Conservation (phyloP, 2,797 vertebrate genomes). For the Lutjanus campechanus region DNA sequence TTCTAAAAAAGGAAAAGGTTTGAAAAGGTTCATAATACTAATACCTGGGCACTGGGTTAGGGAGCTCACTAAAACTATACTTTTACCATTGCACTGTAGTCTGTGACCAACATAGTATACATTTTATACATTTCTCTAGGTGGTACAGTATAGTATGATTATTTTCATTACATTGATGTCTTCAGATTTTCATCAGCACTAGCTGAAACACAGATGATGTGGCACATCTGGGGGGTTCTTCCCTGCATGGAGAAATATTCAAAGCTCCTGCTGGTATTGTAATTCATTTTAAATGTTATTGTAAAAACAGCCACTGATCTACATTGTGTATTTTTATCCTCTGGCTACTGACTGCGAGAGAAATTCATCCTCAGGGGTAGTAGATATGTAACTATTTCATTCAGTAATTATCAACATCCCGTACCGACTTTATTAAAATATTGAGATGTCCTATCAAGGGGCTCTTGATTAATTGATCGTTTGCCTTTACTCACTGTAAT, state of each 20-base stretch:
- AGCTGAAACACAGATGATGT: background rate
- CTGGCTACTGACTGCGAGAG: slow-evolving; percentile 6
- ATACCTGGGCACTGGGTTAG: background rate
- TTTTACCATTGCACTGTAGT: background rate
- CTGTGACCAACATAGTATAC: background rate
- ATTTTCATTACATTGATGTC: background rate
- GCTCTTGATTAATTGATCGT: slow-evolving; percentile 59
- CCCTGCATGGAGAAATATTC: background rate
- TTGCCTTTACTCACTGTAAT: slow-evolving; percentile 43
- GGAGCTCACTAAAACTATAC: background rate
- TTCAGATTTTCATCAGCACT: background rate
- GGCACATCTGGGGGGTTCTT: background rate
- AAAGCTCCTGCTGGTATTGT: background rate
- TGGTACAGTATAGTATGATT: background rate
- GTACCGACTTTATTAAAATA: slow-evolving; percentile 36
- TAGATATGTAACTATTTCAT: background rate
- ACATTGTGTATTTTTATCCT: slow-evolving; percentile 7
- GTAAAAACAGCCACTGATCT: slow-evolving; percentile 1
- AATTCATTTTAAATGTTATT: too few species aligned
- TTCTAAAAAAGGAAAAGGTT: background rate
- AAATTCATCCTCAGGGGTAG: slow-evolving; percentile 25
- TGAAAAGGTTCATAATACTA: background rate
- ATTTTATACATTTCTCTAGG: background rate
- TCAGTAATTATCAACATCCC: slow-evolving; percentile 16
- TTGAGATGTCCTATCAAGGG: slow-evolving; percentile 20